Evolutionary conservation across 2,113 vertebrate genomes (phyloP).

Genomic region (Erpornis zantholeuca): DNA sequence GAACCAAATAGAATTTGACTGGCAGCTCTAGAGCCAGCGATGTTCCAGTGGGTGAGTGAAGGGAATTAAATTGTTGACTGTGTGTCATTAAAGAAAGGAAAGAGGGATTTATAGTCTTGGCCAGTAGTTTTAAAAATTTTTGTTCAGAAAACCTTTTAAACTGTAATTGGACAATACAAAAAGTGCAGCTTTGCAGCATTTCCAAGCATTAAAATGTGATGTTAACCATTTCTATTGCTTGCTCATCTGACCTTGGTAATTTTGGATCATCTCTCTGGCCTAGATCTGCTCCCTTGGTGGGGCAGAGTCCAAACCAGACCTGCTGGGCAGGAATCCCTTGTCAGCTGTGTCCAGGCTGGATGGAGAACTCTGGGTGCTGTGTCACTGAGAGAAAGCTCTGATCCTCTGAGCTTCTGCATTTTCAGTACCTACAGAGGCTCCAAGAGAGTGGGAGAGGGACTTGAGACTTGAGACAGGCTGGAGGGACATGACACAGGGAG

Average conservation of each 20-base stretch:
- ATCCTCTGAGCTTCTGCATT: not conserved
- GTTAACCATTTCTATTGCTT: not conserved
- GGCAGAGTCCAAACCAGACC: not conserved
- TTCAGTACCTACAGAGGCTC: fast-evolving
- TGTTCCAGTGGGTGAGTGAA: not conserved
- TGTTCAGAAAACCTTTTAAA: not conserved
- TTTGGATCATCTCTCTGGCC: not conserved
- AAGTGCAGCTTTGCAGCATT: not conserved
- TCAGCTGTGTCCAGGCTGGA: not conserved
- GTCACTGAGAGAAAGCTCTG: not conserved
- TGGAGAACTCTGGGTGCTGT: not conserved
- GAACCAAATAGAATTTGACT: not conserved
- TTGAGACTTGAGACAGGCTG: fast-evolving
- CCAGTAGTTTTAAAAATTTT: not conserved
- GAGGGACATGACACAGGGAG: not conserved
- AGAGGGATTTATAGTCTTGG: not conserved
- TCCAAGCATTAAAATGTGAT: not conserved
- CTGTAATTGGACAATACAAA: not conserved
- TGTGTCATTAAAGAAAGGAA: not conserved
- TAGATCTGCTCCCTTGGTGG: not conserved
- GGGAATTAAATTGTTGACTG: not conserved
- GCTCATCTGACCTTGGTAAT: not conserved
- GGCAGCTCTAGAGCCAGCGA: not conserved
- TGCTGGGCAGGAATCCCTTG: not conserved
- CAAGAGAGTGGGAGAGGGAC: not conserved